Base-by-base conservation (phyloP, 2,888 invertebrate species). In the Cosmopolites sordidus region DNA sequence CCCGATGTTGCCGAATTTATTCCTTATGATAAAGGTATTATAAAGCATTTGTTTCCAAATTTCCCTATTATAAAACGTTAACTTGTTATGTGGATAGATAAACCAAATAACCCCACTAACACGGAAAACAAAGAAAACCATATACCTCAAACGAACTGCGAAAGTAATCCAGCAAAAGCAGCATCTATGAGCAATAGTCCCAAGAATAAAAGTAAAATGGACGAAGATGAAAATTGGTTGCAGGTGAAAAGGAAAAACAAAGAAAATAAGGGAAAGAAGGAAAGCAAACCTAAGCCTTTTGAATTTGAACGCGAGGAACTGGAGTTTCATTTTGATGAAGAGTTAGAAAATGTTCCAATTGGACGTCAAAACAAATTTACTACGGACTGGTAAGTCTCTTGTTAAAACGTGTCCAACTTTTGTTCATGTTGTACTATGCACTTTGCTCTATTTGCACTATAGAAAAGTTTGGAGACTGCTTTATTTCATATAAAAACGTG, bases 281-380 rank as follows among this genome's bases (percentile, higher is more conserved):
- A 55, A 33, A 67, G 64, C 43, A 69, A 70, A 48, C 64, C 55
- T 4, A 67, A 68, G 52, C 48, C 56, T 9, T 62, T 61, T 39
- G 60, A 56, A 22, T 59, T 61, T 43, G 73, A 74, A 63, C 63
- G 83, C 60, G 94, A 95, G 75, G 95, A 95, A 72, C 76, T 96
- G 60, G 93, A 95, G 73, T 98, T 98, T 77, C 92, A 94, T 76
- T 92, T 98, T 71, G 97, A 98, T 70, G 97, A 97, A 77, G 98
- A 98, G 74, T 76, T 96, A 58, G 92, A 92, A 54, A 64, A 68
- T 51, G 80, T 88, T 60, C 89, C 89, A 1, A 84, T 85, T 51
- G 91, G 90, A 14, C 78, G 91, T 56, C 84, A 85, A 44, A 92
- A 92, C 75, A 87, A 84, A 59, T 88, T 92, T 77, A 83, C 89